Evolutionary conservation across 2,797 vertebrate species (phyloP).

Genomic region (Hydrolagus colliei): DNA sequence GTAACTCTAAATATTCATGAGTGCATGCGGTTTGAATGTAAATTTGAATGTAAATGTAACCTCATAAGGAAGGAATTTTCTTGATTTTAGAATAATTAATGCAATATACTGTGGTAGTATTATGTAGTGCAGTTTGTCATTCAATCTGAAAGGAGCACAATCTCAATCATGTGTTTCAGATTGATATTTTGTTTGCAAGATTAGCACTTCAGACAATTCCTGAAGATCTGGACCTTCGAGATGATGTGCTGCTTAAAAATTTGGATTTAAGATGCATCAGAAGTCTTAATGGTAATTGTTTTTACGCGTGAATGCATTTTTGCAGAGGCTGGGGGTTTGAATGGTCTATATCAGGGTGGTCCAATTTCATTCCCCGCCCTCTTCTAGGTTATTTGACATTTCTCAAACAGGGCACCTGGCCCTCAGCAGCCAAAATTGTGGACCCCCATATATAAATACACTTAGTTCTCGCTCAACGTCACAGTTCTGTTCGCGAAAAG

Average conservation of each 20-base stretch:
- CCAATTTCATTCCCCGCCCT: no score
- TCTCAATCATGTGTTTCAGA: conserved; percentile 52
- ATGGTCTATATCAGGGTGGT: neutral
- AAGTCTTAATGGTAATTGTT: conserved; percentile 75
- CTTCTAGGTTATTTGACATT: no score
- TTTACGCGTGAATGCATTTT: conserved; percentile 3
- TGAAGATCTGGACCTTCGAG: conserved; percentile 73
- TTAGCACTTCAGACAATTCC: conserved; percentile 73
- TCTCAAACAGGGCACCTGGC: no score
- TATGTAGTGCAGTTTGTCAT: neutral
- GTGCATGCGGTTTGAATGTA: no score
- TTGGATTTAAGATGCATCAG: conserved; percentile 75
- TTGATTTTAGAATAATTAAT: neutral
- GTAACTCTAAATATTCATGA: no score
- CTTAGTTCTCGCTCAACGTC: no score
- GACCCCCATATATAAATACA: no score
- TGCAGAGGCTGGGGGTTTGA: neutral
- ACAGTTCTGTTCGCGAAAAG: no score
- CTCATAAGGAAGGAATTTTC: neutral
- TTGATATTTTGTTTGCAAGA: conserved; percentile 80
- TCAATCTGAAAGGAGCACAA: neutral
- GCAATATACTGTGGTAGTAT: no score
- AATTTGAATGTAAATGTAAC: no score
- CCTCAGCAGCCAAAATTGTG: no score
- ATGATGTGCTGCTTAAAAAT: conserved; percentile 71